These are phyloP conservation scores for Urocolius indicus DNA, from an alignment of 2,113 vertebrate genomes.

Conservation along the genomic window DNA sequence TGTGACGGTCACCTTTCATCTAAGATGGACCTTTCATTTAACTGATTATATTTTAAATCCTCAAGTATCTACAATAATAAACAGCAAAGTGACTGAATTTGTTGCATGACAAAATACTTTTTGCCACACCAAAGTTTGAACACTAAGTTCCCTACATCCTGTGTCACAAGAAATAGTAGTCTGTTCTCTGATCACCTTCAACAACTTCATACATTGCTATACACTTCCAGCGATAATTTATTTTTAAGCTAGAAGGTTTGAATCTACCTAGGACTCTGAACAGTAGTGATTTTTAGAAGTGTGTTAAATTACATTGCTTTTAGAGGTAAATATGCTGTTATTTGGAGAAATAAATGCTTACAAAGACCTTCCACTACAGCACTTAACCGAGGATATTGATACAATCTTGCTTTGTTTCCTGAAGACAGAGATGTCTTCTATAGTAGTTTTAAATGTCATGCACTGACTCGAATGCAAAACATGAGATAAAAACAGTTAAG, in stretches of 20 bases:
- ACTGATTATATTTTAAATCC: not conserved
- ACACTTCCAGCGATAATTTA: not conserved
- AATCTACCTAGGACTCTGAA: not conserved
- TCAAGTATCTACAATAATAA: not conserved
- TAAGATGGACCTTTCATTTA: not conserved
- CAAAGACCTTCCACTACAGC: accelerated
- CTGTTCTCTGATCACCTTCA: not conserved
- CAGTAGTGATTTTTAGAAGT: not conserved
- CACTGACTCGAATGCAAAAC: not conserved
- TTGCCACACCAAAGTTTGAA: not conserved
- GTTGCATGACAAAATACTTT: not conserved
- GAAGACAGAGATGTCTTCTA: not conserved
- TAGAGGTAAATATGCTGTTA: not conserved
- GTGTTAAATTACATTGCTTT: not conserved
- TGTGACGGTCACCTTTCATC: not conserved
- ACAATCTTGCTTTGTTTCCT: not conserved
- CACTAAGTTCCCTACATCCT: not conserved
- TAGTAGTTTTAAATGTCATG: not conserved
- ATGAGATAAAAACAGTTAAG: not conserved
- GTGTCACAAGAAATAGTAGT: not conserved
- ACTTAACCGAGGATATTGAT: not conserved
- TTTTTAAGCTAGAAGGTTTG: not conserved
- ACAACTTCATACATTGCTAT: not conserved
- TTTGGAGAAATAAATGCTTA: not conserved
- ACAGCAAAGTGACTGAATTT: not conserved